Evolutionary conservation across 1,140 invertebrate genomes (phyloP).

Genomic region (Brachionus angularis): DNA sequence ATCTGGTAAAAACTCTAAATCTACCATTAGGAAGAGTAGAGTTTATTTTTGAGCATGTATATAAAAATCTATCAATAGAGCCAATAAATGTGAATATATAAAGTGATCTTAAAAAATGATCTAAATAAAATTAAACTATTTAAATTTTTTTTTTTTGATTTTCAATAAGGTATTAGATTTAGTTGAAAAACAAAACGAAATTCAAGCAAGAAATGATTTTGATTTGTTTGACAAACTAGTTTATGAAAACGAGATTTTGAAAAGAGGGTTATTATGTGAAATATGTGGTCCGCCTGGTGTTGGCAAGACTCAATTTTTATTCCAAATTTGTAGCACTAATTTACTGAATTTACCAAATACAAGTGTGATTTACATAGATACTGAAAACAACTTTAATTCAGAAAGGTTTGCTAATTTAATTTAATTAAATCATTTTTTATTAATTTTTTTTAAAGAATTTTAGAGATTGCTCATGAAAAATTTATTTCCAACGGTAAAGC

Average conservation of each 20-base stretch:
- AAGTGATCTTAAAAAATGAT: background rate
- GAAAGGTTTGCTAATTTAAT: background rate
- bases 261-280: conserved; percentile 3
- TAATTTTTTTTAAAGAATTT: background rate
- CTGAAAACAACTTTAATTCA: conserved; percentile 26
- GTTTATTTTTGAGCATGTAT: background rate
- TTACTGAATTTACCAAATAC: background rate
- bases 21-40: background rate
- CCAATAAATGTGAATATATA: background rate
- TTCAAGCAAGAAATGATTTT: background rate
- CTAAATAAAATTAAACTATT: too few relatives aligned
- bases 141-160: background rate
- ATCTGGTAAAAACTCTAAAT: background rate
- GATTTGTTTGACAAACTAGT: background rate
- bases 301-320: conserved; percentile 19
- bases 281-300: conserved; percentile 16
- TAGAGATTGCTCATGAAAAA: conserved; percentile 1
- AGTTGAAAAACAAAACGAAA: background rate
- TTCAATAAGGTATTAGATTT: background rate
- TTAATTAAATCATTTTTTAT: background rate
- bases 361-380: conserved; percentile 21
- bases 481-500: background rate
- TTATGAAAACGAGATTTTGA: conserved; percentile 4
- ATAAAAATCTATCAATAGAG: background rate
- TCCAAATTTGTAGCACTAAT: background rate